Conservation (phyloP, 2,797 vertebrate genomes). For the Toxotes lorentzi region DNA sequence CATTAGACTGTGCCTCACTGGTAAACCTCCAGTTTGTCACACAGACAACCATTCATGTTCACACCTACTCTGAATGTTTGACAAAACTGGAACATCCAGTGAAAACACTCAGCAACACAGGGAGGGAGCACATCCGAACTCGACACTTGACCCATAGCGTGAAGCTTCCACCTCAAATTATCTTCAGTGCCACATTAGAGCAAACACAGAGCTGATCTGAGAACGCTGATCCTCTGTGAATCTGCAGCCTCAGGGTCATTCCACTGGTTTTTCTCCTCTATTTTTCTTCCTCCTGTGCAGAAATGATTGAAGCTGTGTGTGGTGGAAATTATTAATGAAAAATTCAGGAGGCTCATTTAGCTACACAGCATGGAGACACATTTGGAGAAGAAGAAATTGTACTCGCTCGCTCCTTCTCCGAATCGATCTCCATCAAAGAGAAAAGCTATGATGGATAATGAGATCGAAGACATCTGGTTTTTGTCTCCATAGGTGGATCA, state of each 20-base stretch:
- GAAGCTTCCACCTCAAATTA: neutral
- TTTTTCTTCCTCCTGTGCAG: conserved; percentile 13
- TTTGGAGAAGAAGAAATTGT: neutral
- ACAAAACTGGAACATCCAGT: too few relatives aligned
- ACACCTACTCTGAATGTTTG: neutral
- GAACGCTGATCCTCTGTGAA: neutral
- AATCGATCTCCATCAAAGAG: conserved; percentile 15
- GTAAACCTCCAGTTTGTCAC: too few relatives aligned
- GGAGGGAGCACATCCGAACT: neutral
- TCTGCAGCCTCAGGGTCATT: neutral
- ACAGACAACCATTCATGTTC: too few relatives aligned
- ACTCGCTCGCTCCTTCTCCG: neutral
- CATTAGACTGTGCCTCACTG: too few relatives aligned
- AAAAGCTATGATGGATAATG: conserved; percentile 5
- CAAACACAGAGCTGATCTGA: neutral
- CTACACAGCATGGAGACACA: conserved; percentile 28
- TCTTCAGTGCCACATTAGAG: neutral
- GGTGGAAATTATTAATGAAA: conserved; percentile 33
- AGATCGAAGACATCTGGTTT: neutral
- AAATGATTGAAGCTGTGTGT: conserved; percentile 4
- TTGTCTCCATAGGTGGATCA: neutral
- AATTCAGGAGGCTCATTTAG: conserved; percentile 39
- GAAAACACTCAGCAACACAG: too few relatives aligned
- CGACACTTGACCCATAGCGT: neutral
- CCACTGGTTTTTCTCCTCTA: neutral